A percentile compares a stretch with the other conserved stretches of the same genome.
Conservation (phyloP, 1,140 invertebrate genomes). For the Atta texana region DNA sequence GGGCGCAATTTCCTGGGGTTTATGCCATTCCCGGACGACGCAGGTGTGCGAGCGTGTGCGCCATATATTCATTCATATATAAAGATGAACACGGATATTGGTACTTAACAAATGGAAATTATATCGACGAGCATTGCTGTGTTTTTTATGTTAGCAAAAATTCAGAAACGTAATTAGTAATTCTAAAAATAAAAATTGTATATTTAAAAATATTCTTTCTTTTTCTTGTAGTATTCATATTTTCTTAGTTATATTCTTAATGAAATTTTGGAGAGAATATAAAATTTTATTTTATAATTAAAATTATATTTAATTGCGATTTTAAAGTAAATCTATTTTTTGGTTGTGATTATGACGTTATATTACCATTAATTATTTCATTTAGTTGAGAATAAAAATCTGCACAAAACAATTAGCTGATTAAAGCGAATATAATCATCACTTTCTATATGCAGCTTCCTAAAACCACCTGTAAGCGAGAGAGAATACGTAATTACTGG, state of each 20-base stretch:
- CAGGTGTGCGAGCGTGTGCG: conserved; percentile 63
- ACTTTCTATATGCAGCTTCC: background rate
- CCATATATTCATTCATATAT: conserved; percentile 65
- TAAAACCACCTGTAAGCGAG: conserved; percentile 35
- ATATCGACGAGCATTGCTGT: conserved; percentile 2
- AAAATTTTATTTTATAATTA: background rate
- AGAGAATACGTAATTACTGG: conserved; percentile 52
- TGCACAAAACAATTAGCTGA: background rate
- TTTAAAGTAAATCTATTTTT: background rate
- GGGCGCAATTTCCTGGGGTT: conserved; percentile 74
- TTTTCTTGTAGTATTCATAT: background rate
- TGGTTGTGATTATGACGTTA: background rate
- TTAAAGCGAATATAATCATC: background rate
- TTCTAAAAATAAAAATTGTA: background rate
- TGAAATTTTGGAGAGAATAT: background rate
- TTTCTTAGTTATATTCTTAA: background rate
- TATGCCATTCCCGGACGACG: conserved; percentile 67
- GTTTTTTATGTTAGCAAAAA: conserved; percentile 31
- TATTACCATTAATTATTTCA: background rate
- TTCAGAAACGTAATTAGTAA: conserved; percentile 11
- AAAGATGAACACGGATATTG: conserved; percentile 65
- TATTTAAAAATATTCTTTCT: background rate
- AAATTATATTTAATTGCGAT: background rate
- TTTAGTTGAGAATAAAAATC: conserved; percentile 4
- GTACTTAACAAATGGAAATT: conserved; percentile 52